A percentile compares a stretch with the other conserved stretches of the same genome.
phyloP scores from a whole-genome alignment of 2,888 invertebrate genomes.

The Plutella xylostella region DNA sequence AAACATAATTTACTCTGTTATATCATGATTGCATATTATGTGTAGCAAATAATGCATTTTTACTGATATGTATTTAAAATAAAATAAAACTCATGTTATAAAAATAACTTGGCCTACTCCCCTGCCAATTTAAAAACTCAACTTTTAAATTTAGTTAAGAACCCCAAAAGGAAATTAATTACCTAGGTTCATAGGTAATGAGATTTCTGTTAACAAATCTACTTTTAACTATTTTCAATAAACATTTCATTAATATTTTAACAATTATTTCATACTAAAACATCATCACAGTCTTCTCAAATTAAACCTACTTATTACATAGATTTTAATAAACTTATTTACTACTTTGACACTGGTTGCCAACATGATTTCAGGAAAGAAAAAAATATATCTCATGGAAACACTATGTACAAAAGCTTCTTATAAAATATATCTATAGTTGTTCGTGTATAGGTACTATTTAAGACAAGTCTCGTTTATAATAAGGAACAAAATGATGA shows the following conservation, averaged over 20 bases:
- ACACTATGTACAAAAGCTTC: slow-evolving; percentile 6
- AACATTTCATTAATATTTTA: slow-evolving; percentile 31
- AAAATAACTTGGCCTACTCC: too few species aligned
- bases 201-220: too few species aligned
- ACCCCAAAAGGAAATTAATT: too few species aligned
- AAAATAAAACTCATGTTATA: too few species aligned
- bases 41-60: too few species aligned
- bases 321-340: background rate
- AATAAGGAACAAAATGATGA: slow-evolving; percentile 7
- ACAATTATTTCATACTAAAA: slow-evolving; percentile 42
- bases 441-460: slow-evolving; percentile 1
- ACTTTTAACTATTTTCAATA: too few species aligned
- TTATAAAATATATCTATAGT: slow-evolving; percentile 7
- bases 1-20: too few species aligned
- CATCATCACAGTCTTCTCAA: slow-evolving; percentile 68
- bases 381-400: background rate
- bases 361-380: background rate
- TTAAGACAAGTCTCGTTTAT: slow-evolving; percentile 1
- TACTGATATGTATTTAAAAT: too few species aligned
- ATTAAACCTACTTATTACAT: slow-evolving; percentile 22
- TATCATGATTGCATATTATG: too few species aligned
- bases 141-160: too few species aligned
- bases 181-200: too few species aligned
- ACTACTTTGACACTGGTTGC: slow-evolving; percentile 1
- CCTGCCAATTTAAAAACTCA: too few species aligned